phyloP scores from a whole-genome alignment of 2,797 vertebrate genomes.

The Helarctos malayanus region DNA sequence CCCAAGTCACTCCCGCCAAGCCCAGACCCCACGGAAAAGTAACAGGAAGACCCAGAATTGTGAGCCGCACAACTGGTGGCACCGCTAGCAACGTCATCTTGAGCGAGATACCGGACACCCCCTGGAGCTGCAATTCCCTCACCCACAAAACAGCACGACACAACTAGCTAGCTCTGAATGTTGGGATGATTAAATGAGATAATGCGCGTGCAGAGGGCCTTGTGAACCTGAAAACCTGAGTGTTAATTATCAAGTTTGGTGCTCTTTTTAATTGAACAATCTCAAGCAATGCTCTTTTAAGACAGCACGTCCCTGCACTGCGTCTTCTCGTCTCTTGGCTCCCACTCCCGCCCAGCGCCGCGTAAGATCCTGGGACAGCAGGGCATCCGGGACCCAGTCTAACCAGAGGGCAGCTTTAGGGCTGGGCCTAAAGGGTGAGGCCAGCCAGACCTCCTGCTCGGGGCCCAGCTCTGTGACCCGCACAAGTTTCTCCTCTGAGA shows the following conservation, averaged over 20 bases:
- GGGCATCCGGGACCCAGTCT: background rate
- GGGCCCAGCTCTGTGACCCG: background rate
- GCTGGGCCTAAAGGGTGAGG: background rate
- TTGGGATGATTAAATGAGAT: background rate
- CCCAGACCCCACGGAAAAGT: background rate
- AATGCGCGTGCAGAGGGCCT: fast-evolving
- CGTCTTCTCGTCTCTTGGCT: fast-evolving
- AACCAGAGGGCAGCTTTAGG: background rate
- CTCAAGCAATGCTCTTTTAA: background rate
- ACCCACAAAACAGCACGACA: background rate
- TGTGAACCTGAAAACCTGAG: background rate
- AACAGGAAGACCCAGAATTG: background rate
- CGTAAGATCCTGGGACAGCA: background rate
- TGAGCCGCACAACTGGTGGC: background rate
- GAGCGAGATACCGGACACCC: background rate
- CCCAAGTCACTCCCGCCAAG: background rate
- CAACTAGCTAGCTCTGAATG: background rate
- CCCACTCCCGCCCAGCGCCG: background rate
- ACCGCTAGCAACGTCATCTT: background rate
- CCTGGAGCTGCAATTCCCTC: background rate
- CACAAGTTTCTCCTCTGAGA: background rate
- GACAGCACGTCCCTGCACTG: background rate
- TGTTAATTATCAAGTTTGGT: background rate
- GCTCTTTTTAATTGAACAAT: background rate
- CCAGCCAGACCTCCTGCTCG: background rate